phyloP scores from a whole-genome alignment of 2,797 vertebrate genomes.

The Lacerta agilis region DNA sequence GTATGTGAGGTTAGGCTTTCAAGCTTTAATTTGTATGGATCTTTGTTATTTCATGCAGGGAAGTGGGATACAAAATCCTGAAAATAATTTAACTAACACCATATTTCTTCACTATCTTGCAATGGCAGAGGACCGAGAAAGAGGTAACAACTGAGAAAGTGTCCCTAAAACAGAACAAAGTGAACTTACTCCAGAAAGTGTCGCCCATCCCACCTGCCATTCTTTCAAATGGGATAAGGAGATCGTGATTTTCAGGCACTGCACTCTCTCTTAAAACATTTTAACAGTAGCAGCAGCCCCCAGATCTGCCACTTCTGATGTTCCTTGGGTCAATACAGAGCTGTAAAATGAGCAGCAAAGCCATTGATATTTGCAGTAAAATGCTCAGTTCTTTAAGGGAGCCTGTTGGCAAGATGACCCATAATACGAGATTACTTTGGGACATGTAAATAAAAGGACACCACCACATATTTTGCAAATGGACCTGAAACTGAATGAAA shows the following conservation, averaged over 20 bases:
- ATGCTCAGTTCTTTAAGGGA: background rate
- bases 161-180: slow-evolving; percentile 2
- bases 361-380: background rate
- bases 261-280: background rate
- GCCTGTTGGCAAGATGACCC: background rate
- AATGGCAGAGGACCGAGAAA: background rate
- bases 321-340: background rate
- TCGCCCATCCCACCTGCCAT: background rate
- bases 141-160: background rate
- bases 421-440: background rate
- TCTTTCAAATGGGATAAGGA: slow-evolving; percentile 1
- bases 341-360: rapidly evolving
- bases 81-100: no score
- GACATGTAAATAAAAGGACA: slow-evolving; percentile 47
- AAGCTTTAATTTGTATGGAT: no score
- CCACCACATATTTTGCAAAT: slow-evolving; percentile 36
- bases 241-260: background rate
- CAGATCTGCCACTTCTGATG: background rate
- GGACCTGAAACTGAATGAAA: slow-evolving; percentile 49
- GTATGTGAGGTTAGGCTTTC: no score
- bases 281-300: background rate
- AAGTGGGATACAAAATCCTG: background rate
- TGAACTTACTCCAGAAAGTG: background rate
- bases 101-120: background rate
- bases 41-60: background rate